Evolutionary conservation across 2,113 vertebrate genomes (phyloP), one percentile per base, ranked within the genome.

Genomic region (Ploceus nigricollis): DNA sequence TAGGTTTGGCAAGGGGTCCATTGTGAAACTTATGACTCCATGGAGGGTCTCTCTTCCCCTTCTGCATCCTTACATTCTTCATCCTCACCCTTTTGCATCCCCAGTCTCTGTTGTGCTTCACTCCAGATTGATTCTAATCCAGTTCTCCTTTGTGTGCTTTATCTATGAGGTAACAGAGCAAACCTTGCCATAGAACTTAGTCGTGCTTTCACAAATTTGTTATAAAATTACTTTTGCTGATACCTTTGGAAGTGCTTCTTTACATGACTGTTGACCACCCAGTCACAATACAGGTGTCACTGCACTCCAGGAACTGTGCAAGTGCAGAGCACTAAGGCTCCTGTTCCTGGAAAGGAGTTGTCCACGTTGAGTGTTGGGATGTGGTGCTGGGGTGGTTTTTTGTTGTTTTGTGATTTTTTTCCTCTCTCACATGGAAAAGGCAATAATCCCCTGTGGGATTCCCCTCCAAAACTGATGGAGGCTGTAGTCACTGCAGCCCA

Each of bases 311-410:
- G 2, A 5, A 7, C 9, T 20, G 13, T 4, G 2, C 3, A 14
- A n/a, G 12, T 2, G 4, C 19, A 11, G 19, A 57, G 11, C 8
- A 17, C 25, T 4, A 33, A 10, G 2, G 15, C 4, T 54, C 16
- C 27, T 23, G 17, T 15, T 57, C 16, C 10, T 12, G 33, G 12
- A 18, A 24, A 5, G 0, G 4, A 1, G 2, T 2, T 27, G 22
- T 19, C 33, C 4, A 1, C 1, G 3, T 3, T 7, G 6, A 1
- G 0, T 18, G 5, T 3, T 19, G 22, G 9, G 14, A 42, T 16
- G 19, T 5, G 5, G 8, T 8, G 11, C 3, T 15, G 1, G 6
- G 12, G 3, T 22, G 17, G 3, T 19, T 20, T 61, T 37, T 15
- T 33, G 2, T 6, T 21, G 14, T 24, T 39, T 15, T 30, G 11